A percentile compares a stretch with the other conserved stretches of the same genome.
Evolutionary conservation across 1,140 invertebrate genomes (phyloP).

Genomic region (Zaprionus africanus): DNA sequence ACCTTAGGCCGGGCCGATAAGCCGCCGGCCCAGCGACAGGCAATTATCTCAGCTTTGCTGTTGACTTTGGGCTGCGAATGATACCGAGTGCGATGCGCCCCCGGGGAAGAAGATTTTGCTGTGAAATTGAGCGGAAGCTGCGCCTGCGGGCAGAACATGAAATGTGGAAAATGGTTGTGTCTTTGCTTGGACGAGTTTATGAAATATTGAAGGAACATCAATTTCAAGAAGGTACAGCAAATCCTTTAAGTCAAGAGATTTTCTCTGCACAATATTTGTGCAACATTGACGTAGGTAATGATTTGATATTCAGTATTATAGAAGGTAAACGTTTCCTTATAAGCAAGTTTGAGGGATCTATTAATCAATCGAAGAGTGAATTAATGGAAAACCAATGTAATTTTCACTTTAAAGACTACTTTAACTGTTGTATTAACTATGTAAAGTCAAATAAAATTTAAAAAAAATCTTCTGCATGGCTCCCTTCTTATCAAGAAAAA

Average conservation of each 20-base stretch:
- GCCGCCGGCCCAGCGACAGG: conserved; percentile 11
- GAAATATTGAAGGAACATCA: neutral
- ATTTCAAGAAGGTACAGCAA: neutral
- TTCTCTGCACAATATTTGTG: neutral
- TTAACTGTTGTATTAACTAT: too few relatives aligned
- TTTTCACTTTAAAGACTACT: too few relatives aligned
- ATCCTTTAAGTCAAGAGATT: neutral
- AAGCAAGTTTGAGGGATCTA: too few relatives aligned
- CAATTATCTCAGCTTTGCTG: conserved; percentile 35
- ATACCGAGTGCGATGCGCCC: neutral
- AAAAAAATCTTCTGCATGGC: neutral
- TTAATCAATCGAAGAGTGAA: too few relatives aligned
- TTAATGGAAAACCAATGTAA: too few relatives aligned
- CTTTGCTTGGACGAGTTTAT: neutral
- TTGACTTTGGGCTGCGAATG: conserved; percentile 22
- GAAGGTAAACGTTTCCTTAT: too few relatives aligned
- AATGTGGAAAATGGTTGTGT: neutral
- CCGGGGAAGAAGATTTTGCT: conserved; percentile 12
- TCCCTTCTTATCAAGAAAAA: too few relatives aligned
- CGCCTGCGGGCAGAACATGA: neutral
- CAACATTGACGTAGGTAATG: neutral
- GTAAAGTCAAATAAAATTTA: too few relatives aligned
- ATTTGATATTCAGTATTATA: neutral
- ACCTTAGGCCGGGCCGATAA: conserved; percentile 18
- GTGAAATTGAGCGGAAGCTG: conserved; percentile 25